Conservation (phyloP, 2,113 vertebrate species). For the Beaufortia kweichowensis region DNA sequence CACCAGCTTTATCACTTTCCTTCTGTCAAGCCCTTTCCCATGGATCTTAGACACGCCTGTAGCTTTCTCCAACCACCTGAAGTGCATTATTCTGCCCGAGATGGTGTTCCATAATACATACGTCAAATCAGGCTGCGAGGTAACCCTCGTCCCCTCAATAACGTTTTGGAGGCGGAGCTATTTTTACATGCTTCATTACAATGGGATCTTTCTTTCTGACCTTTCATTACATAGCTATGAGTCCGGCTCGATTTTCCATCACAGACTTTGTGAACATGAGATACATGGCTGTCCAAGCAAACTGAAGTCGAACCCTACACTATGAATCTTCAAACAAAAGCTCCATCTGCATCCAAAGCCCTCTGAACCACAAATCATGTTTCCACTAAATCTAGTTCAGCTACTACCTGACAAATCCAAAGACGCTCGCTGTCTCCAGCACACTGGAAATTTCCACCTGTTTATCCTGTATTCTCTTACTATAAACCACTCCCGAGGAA, state of each 20-base stretch:
- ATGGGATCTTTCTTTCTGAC: neutral
- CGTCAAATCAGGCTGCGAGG: neutral
- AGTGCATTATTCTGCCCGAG: conserved; percentile 55
- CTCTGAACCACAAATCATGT: conserved; percentile 42
- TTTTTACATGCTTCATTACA: neutral
- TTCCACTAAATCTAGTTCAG: conserved; percentile 43
- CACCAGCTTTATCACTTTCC: conserved; percentile 25
- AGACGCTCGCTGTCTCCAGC: conserved; percentile 51
- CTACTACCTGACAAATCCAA: conserved; percentile 50
- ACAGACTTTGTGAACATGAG: neutral
- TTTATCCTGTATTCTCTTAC: conserved; percentile 56
- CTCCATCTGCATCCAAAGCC: conserved; percentile 42
- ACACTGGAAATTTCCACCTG: conserved; percentile 55
- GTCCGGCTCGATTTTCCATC: neutral
- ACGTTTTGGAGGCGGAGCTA: neutral
- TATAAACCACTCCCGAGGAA: conserved; percentile 56
- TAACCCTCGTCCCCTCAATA: neutral
- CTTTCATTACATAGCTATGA: neutral
- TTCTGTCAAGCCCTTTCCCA: conserved; percentile 49
- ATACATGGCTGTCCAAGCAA: neutral
- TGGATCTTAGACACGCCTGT: conserved; percentile 30
- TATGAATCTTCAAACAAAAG: conserved; percentile 28
- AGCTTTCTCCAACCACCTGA: conserved; percentile 57
- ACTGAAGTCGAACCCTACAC: neutral
- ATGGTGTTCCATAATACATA: conserved; percentile 36